Base-by-base conservation (phyloP, 2,888 invertebrate genomes). In the Epistrophe grossulariae region DNA sequence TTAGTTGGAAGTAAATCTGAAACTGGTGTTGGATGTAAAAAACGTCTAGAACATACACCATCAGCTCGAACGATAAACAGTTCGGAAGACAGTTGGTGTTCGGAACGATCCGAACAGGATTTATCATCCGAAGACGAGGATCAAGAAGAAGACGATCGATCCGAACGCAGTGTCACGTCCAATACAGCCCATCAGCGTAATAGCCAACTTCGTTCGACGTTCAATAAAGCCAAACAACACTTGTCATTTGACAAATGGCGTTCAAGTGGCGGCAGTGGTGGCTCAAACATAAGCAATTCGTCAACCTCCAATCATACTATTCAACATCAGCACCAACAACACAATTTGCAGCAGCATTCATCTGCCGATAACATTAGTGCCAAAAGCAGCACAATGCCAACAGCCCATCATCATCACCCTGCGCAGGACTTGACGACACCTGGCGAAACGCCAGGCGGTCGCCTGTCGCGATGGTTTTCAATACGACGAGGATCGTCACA, bases 391-490 rank as follows among this genome's bases (percentile, higher is more conserved):
- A 90, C 89, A 74, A 90, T 90, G 90, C 90, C 90, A 55, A 89
- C 90, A 64, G 89, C 89, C 55, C 90, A 89, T 88, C 88, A 88
- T 62, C 87, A 88, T 79, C 89, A 88, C 74, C 89, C 90, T 60
- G 90, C 91, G 83, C 90, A 91, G 11, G 92, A 92, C 73, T 89
- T 89, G 35, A 91, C 91, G 19, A 95, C 95, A 89, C 94, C 95
- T 70, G 95, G 96, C 89, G 97, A 97, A 89, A 94, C 95, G 89
- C 94, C 95, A 64, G 95, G 96, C 89, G 96, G 97, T 85, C 94
- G 97, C 79, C 94, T 98, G 64, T 96, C 97, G 43, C 94, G 98
- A 89, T 98, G 97, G 97, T 98, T 98, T 94, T 97, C 97, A 90
- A 97, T 98, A 88, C 94, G 97, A 52, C 94, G 97, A 84, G 96